Percentiles rank a stretch among this genome's conserved stretches.
Conservation (phyloP, 1,140 invertebrate genomes). For the Saccostrea echinata region DNA sequence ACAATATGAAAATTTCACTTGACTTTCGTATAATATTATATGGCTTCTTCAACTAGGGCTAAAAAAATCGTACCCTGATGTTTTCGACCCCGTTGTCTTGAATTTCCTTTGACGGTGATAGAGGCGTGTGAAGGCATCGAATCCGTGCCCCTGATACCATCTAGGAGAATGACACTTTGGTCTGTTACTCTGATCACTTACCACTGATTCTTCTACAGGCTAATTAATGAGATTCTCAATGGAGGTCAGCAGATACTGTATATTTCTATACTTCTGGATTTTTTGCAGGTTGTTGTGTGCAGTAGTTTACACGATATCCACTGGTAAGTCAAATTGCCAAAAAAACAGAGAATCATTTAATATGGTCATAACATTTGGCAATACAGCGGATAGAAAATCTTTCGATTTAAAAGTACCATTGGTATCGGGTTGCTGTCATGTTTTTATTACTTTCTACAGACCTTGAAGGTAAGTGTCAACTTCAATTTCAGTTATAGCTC, state of each 20-base stretch:
- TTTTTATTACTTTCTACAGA: not conserved
- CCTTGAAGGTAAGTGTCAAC: not conserved
- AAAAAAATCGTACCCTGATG: not conserved
- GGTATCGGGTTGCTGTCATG: not conserved
- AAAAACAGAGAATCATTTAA: not conserved
- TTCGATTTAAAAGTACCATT: not conserved
- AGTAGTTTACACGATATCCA: not conserved
- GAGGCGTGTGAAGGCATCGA: not conserved
- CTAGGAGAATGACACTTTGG: conserved; percentile 23
- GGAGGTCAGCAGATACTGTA: not conserved
- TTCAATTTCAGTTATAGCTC: conserved; percentile 11
- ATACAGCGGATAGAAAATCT: not conserved
- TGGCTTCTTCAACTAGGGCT: too few relatives aligned
- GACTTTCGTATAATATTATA: not conserved
- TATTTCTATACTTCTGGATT: conserved; percentile 25
- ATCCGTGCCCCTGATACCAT: not conserved
- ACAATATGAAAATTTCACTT: too few relatives aligned
- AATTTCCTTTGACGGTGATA: not conserved
- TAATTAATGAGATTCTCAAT: not conserved
- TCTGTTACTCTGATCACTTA: not conserved
- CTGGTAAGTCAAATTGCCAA: not conserved
- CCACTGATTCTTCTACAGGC: not conserved
- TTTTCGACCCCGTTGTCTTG: not conserved
- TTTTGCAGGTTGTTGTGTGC: not conserved
- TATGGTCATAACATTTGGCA: not conserved